These are phyloP conservation scores for Choristoneura fumiferana DNA, from an alignment of 1,140 invertebrate genomes.

Conservation along the genomic window DNA sequence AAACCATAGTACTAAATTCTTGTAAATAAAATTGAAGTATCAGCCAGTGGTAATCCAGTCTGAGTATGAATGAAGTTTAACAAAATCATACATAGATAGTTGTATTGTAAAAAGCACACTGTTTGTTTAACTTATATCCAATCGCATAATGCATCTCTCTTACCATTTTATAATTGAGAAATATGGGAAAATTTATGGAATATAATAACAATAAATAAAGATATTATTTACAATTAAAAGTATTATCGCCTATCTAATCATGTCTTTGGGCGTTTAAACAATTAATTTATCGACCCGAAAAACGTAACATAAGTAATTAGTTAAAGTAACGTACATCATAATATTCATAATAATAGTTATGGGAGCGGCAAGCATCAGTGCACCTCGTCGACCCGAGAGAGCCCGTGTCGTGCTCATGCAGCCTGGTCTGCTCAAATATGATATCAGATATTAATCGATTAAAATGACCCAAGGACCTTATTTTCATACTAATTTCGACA, in stretches of 20 bases:
- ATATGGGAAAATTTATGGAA: constrained; percentile 73
- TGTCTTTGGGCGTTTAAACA: constrained; percentile 35
- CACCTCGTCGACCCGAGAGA: no score
- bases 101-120: constrained; percentile 64
- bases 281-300: constrained; percentile 21
- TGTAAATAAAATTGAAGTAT: not conserved
- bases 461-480: no score
- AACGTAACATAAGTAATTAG: no score
- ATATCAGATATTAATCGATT: no score
- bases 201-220: constrained; percentile 77
- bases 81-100: constrained; percentile 40
- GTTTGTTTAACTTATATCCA: constrained; percentile 55
- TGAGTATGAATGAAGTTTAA: not conserved
- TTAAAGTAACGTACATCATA: no score
- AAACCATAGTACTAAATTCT: not conserved
- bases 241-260: constrained; percentile 68
- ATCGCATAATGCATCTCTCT: constrained; percentile 64
- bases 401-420: no score
- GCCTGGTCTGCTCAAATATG: no score
- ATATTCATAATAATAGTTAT: no score
- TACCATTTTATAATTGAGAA: constrained; percentile 72
- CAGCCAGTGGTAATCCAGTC: not conserved
- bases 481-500: no score
- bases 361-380: no score
- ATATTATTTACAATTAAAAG: constrained; percentile 75